A percentile compares a stretch with the other conserved stretches of the same genome.
Evolutionary conservation across 2,888 invertebrate species (phyloP).

Genomic region (Liodrosophila aerea): DNA sequence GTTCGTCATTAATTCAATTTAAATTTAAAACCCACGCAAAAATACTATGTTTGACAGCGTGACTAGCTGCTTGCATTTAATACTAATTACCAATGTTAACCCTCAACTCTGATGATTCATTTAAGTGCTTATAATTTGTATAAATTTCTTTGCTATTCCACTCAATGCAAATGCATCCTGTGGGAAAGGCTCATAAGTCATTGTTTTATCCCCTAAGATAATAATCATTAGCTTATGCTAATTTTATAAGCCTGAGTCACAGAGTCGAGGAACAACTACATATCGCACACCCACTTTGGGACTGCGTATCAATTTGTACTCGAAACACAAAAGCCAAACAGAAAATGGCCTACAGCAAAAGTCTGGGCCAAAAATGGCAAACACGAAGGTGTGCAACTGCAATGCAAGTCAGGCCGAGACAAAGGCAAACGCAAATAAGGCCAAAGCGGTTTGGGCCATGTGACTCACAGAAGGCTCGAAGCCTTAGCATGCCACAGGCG

Average conservation of each 20-base stretch:
- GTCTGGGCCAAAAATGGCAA: conserved; percentile 23
- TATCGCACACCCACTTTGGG: conserved; percentile 31
- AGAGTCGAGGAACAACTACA: conserved; percentile 7
- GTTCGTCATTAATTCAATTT: too few species aligned
- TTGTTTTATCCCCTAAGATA: conserved; percentile 34
- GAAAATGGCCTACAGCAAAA: conserved; percentile 20
- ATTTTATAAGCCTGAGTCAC: conserved; percentile 54
- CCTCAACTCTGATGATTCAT: too few species aligned
- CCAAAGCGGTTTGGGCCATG: conserved; percentile 22
- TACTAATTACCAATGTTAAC: too few species aligned
- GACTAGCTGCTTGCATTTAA: too few species aligned
- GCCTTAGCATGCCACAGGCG: conserved; percentile 9
- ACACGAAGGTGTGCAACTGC: conserved; percentile 26
- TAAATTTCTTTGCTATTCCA: too few species aligned
- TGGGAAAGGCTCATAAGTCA: conserved; percentile 4
- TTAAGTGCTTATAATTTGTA: too few species aligned
- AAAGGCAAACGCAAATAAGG: conserved; percentile 33
- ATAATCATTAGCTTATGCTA: conserved; percentile 60
- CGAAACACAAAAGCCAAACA: conserved; percentile 24
- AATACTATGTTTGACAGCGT: too few species aligned
- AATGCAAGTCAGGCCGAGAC: conserved; percentile 20
- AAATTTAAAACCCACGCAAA: too few species aligned
- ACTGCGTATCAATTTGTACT: conserved; percentile 40
- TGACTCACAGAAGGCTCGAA: conserved; percentile 39
- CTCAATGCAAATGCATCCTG: background rate